Conservation (phyloP, 2,888 invertebrate species). For the Dolomedes plantarius region DNA sequence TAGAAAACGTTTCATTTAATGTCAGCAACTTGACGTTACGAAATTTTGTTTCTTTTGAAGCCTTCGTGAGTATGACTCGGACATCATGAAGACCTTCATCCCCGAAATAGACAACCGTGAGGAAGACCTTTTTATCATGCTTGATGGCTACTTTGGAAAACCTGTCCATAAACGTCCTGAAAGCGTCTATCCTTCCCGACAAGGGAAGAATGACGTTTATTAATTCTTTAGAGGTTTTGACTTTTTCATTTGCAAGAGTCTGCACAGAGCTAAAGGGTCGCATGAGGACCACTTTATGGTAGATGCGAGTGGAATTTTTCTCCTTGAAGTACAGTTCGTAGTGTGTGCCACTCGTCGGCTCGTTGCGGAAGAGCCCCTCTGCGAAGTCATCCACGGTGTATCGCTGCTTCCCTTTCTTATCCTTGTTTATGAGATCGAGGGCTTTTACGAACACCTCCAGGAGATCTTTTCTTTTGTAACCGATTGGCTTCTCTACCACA, state of each 20-base stretch:
- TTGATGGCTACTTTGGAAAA: conserved; percentile 83
- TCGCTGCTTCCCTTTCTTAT: conserved; percentile 74
- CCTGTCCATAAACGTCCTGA: conserved; percentile 85
- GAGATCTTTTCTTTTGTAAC: conserved; percentile 84
- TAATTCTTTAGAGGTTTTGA: conserved; percentile 81
- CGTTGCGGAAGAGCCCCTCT: conserved; percentile 84
- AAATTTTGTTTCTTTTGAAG: conserved; percentile 81
- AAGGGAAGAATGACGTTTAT: conserved; percentile 85
- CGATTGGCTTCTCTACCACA: conserved; percentile 87
- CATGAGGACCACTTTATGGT: conserved; percentile 81
- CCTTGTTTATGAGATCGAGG: conserved; percentile 80
- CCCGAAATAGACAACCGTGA: conserved; percentile 87
- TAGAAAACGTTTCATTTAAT: conserved; percentile 83
- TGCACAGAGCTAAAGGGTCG: conserved; percentile 85
- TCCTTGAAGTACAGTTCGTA: conserved; percentile 85
- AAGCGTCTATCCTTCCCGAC: conserved; percentile 83
- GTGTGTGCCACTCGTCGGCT: conserved; percentile 85
- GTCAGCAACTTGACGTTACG: conserved; percentile 82
- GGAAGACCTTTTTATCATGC: conserved; percentile 83
- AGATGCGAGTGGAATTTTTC: conserved; percentile 76
- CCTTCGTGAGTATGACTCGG: conserved; percentile 82
- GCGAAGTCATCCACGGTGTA: conserved; percentile 84
- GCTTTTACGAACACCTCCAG: conserved; percentile 83
- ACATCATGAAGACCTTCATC: conserved; percentile 84
- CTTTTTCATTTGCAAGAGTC: conserved; percentile 80